These are phyloP conservation scores for Hozukius guyotensis DNA, from an alignment of 2,797 vertebrate genomes.

Conservation along the genomic window DNA sequence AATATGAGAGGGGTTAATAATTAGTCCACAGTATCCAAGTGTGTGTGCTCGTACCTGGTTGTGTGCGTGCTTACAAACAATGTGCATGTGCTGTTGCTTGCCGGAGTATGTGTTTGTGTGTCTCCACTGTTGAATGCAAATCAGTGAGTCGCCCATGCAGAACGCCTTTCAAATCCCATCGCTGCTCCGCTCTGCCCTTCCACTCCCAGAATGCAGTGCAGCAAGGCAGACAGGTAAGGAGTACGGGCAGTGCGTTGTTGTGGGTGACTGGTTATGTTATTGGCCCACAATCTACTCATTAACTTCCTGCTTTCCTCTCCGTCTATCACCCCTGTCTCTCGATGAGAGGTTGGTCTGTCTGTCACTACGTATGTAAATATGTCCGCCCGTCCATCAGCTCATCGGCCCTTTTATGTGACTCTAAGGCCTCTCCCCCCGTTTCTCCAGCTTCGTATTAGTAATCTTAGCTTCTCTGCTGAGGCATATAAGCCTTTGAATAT, in stretches of 20 bases:
- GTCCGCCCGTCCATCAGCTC: conserved; percentile 29
- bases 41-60: neutral
- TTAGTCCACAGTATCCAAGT: conserved; percentile 46
- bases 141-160: conserved; percentile 81
- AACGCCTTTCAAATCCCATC: conserved; percentile 85
- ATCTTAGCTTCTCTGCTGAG: conserved; percentile 12
- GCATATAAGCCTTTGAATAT: conserved; percentile 21
- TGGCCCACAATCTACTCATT: conserved; percentile 82
- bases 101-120: conserved; percentile 69
- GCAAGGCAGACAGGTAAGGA: conserved; percentile 73
- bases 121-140: conserved; percentile 85
- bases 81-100: conserved; percentile 46
- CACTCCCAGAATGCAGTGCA: conserved; percentile 77
- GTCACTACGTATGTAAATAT: conserved; percentile 44
- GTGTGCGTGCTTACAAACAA: conserved; percentile 6
- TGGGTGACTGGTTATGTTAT: conserved; percentile 82
- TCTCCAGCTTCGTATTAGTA: conserved; percentile 8
- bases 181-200: conserved; percentile 74
- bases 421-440: neutral
- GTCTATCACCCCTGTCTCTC: conserved; percentile 64
- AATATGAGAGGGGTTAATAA: conserved; percentile 63
- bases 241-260: conserved; percentile 72
- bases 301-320: conserved; percentile 75
- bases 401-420: conserved; percentile 9
- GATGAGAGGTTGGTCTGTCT: conserved; percentile 45